Evolutionary conservation across 2,888 invertebrate species (phyloP), one percentile per base, ranked within the genome.

Genomic region (Dorcus parallelipipedus): DNA sequence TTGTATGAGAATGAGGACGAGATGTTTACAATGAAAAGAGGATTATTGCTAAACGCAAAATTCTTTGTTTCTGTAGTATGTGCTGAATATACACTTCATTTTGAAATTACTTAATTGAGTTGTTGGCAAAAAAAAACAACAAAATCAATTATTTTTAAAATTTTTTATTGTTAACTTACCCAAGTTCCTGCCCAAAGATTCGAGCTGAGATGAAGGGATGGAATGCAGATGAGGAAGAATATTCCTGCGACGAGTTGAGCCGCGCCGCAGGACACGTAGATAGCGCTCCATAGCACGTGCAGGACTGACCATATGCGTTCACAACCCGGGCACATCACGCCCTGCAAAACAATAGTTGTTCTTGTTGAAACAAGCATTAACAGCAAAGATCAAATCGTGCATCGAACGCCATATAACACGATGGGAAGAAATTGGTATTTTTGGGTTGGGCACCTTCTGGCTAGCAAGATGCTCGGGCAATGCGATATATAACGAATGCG

Each of bases 231-330:
- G 59, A 81, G 71, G 71, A 81, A 82, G 71, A 82, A 81, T 57
- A 82, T 78, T 41, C 82, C 82, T 40, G 79, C 78, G 58, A 81
- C 78, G 54, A 82, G 71, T 70, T 82, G 83, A 54, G 79, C 77
- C 54, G 80, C 78, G 55, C 82, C 83, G 62, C 79, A 77, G 49
- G 76, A 72, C 51, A 81, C 77, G 67, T 81, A 82, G 55, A 80
- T 69, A 40, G 78, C 71, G 68, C 80, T 78, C 79, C 81, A 81
- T 71, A 80, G 70, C 70, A 80, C 75, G 71, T 81, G 81, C 64
- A 79, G 71, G 62, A 76, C 71, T 56, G 78, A 78, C 77, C 78
- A 78, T 65, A 76, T 65, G 65, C 74, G 73, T 63, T 74, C 73
- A 67, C 77, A 77, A 57, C 69, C 70, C 64, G 68, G 69, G 73